Percentiles rank a stretch among this genome's conserved stretches.
Evolutionary conservation across 1,140 invertebrate species (phyloP).

Genomic region (Ips nitidus): DNA sequence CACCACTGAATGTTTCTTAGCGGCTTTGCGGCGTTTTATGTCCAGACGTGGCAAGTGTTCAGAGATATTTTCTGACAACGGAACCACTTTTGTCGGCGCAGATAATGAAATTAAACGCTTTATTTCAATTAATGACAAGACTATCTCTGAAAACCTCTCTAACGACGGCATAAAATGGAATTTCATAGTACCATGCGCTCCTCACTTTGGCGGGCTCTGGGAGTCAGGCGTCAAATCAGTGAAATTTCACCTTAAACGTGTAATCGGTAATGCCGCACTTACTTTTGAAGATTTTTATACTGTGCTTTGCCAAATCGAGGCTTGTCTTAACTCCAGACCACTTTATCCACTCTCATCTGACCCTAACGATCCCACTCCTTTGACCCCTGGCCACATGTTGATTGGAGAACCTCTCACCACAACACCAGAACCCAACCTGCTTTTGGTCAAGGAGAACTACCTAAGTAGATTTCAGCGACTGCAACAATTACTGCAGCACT

Average conservation of each 20-base stretch:
- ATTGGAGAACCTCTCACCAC: constrained; percentile 34
- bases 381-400: constrained; percentile 38
- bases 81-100: constrained; percentile 45
- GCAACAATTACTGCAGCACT: too few relatives aligned
- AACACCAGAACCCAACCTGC: constrained; percentile 12
- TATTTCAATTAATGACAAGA: constrained; percentile 45
- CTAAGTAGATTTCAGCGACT: too few relatives aligned
- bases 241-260: constrained; percentile 49
- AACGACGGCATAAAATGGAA: constrained; percentile 20
- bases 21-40: constrained; percentile 44
- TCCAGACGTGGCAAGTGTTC: constrained; percentile 36
- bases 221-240: constrained; percentile 51
- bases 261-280: constrained; percentile 23
- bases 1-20: constrained; percentile 41
- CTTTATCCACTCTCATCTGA: constrained; percentile 35
- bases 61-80: constrained; percentile 43
- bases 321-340: constrained; percentile 38
- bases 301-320: constrained; percentile 35
- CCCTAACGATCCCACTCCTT: constrained; percentile 34
- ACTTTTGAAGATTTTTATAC: constrained; percentile 39
- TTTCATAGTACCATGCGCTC: constrained; percentile 43
- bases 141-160: constrained; percentile 11
- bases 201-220: constrained; percentile 53
- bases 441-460: too few relatives aligned
- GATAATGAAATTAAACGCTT: constrained; percentile 43